Evolutionary conservation across 2,888 invertebrate genomes (phyloP), one percentile per base, ranked within the genome.

Genomic region (Anticlea derivata): DNA sequence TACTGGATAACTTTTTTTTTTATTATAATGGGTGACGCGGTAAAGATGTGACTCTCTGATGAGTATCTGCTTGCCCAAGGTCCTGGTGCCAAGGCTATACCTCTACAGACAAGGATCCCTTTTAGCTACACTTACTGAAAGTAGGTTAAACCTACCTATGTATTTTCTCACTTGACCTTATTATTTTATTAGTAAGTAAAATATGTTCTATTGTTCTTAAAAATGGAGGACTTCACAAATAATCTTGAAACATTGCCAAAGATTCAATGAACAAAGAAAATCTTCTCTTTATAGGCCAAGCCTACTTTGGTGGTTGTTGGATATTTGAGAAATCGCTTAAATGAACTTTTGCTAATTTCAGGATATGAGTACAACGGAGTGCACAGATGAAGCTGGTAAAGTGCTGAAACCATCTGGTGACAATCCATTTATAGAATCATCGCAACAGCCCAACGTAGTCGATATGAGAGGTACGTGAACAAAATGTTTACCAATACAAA

Each of bases 351-450:
- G n/a, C n/a, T 10, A 39, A 35, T 80, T 83, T 38, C 81, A 96
- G 96, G 96, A 96, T 78, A 94, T 94, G 81, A 96, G 95, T 73
- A 85, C 86, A 41, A 93, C 94, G 62, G 96, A 96, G 79, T 93
- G 93, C 69, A 93, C 94, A 58, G 96, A 96, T 79, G 95, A 96
- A 80, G 92, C 95, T 74, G 94, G 95, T 60, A 97, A 96, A 92
- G 92, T 94, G 65, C 61, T 91, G 52, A 97, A 97, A 90, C 94
- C 95, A 73, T 92, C 94, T 72, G 91, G 89, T 66, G 97, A 97
- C 92, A 97, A 98, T 93, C 97, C 97, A 71, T 98, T 97, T 91
- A 95, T 97, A 78, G 97, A 96, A 86, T 94, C 94, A 82, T 94
- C 93, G 72, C 97, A 95, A 91, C 95, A 94, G 80, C 96, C 95